A percentile compares a stretch with the other conserved stretches of the same genome.
phyloP scores from a whole-genome alignment of 2,797 vertebrate species.

The Alosa sapidissima region DNA sequence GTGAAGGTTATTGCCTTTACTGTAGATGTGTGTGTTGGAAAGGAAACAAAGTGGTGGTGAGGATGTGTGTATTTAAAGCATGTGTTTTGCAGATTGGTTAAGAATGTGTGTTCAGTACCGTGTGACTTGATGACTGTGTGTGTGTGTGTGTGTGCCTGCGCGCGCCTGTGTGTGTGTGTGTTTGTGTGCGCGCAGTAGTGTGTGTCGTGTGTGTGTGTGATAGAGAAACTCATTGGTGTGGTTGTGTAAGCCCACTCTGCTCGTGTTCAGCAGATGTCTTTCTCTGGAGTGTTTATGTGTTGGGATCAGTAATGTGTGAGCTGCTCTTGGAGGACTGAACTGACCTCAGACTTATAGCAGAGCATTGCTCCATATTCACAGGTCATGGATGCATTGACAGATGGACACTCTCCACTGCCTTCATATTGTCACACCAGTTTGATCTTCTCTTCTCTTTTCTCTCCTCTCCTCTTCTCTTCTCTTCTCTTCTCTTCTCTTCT shows the following conservation, averaged over 20 bases:
- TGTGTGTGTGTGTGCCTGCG: conserved; percentile 25
- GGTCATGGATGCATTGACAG: conserved; percentile 23
- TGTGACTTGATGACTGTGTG: conserved; percentile 16
- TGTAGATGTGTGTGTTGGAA: conserved; percentile 19
- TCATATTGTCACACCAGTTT: neutral
- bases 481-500: neutral
- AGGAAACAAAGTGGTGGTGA: neutral
- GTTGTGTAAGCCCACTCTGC: neutral
- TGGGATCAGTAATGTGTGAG: neutral
- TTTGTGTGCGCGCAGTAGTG: neutral
- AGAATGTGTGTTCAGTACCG: neutral
- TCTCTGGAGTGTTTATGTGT: neutral
- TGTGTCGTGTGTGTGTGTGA: neutral
- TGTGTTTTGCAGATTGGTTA: conserved; percentile 16
- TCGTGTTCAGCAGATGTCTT: neutral
- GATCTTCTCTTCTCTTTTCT: neutral
- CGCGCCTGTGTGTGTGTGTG: conserved; percentile 30
- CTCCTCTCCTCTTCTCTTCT: neutral
- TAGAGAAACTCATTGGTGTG: neutral
- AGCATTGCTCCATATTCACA: neutral
- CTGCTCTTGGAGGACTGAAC: neutral
- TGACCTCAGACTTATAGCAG: neutral
- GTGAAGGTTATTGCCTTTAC: conserved; percentile 1
- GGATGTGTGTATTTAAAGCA: conserved; percentile 7
- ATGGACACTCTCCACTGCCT: conserved; percentile 38